These are phyloP conservation scores for Raja brachyura DNA, from an alignment of 2,113 vertebrate species.

Conservation along the genomic window DNA sequence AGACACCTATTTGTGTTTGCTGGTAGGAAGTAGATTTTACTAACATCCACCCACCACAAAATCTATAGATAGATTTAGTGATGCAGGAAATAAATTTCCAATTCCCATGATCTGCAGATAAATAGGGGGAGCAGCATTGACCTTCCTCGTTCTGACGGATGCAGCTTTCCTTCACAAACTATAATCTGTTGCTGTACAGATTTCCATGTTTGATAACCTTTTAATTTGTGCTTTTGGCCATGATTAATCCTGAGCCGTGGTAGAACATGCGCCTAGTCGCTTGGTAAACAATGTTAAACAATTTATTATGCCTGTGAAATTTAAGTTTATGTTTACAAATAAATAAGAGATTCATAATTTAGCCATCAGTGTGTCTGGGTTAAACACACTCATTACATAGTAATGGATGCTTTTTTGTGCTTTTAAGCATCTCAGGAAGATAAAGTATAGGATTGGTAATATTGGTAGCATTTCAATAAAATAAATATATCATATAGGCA, in stretches of 20 bases:
- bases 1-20: not conserved
- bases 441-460: not conserved
- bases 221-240: conserved; percentile 9
- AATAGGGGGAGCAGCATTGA: not conserved
- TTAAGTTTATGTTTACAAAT: conserved; percentile 6
- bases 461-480: not conserved
- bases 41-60: not conserved
- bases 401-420: not conserved
- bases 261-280: not conserved
- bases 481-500: not conserved
- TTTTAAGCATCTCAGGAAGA: not conserved
- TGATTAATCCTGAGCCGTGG: not conserved
- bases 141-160: not conserved
- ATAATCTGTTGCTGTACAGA: not conserved
- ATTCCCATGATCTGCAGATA: not conserved
- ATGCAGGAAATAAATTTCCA: not conserved
- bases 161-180: not conserved
- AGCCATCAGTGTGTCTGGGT: not conserved
- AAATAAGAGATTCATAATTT: conserved; percentile 2
- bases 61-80: not conserved
- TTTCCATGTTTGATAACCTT: not conserved
- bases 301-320: not conserved
- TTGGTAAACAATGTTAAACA: conserved; percentile 14
- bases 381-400: not conserved
- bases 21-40: not conserved